phyloP scores from a whole-genome alignment of 2,888 invertebrate genomes.

The Drosophila stalkeri region DNA sequence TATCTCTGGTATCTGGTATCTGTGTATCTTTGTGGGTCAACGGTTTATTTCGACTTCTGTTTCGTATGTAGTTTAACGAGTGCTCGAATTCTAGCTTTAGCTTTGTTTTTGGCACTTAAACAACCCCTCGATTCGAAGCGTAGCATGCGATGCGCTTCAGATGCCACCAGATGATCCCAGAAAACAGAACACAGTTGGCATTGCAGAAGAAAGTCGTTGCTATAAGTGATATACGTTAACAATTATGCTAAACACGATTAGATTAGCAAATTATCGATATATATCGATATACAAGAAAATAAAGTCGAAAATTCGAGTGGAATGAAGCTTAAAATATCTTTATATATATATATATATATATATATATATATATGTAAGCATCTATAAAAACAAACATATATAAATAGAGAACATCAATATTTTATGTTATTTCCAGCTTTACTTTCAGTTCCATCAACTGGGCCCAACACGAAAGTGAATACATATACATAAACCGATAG shows the following conservation, averaged over 20 bases:
- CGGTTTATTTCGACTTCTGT: conserved; percentile 6
- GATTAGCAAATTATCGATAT: not conserved
- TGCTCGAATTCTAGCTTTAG: conserved; percentile 6
- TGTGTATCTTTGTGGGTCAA: conserved; percentile 38
- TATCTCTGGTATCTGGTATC: conserved; percentile 11
- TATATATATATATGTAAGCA: not conserved
- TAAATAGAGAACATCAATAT: too few species aligned
- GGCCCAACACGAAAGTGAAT: conserved; percentile 18
- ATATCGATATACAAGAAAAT: not conserved
- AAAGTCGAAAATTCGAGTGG: too few species aligned
- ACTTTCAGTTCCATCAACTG: not conserved
- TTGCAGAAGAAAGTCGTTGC: not conserved
- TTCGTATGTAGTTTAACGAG: conserved; percentile 13
- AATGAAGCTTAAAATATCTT: too few species aligned
- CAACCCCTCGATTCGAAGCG: conserved; percentile 29
- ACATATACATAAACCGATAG: not conserved
- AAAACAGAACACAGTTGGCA: not conserved
- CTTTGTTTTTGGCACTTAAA: conserved; percentile 25
- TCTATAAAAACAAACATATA: not conserved
- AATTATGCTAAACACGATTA: not conserved
- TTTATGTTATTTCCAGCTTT: not conserved
- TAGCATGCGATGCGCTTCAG: conserved; percentile 20
- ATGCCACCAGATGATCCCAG: conserved; percentile 26
- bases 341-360: not conserved
- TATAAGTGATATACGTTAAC: too few species aligned